Conservation (phyloP, 2,888 invertebrate species). For the Metallyticus violacea region DNA sequence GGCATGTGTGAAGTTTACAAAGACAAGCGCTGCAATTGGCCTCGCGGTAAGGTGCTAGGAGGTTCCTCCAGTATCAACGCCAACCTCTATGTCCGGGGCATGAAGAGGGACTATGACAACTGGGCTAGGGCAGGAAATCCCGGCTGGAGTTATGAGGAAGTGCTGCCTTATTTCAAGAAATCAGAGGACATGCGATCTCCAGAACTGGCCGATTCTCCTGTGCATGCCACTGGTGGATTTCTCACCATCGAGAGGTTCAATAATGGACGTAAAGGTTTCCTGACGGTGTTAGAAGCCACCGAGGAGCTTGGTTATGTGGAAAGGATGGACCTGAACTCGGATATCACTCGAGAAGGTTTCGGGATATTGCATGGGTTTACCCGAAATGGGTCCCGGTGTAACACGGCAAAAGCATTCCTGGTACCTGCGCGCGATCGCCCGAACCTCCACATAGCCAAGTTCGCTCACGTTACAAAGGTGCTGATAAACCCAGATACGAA, state of each 20-base stretch:
- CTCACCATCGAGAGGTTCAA: constrained; percentile 48
- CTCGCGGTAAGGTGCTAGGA: constrained; percentile 62
- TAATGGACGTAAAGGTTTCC: constrained; percentile 50
- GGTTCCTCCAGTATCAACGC: constrained; percentile 63
- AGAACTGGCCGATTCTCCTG: constrained; percentile 49
- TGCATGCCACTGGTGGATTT: constrained; percentile 50
- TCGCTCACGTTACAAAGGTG: constrained; percentile 60
- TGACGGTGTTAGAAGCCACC: constrained; percentile 48
- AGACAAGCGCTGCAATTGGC: constrained; percentile 50
- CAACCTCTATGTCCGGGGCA: constrained; percentile 64
- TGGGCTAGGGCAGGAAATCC: constrained; percentile 61
- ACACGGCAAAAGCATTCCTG: constrained; percentile 63
- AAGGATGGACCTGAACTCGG: constrained; percentile 47
- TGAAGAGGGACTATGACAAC: constrained; percentile 59
- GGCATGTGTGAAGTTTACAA: constrained; percentile 43
- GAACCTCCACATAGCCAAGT: constrained; percentile 66
- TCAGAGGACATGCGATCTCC: constrained; percentile 50
- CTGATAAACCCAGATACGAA: constrained; percentile 61
- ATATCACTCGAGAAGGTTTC: constrained; percentile 49
- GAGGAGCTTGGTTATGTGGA: constrained; percentile 49
- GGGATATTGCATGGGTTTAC: constrained; percentile 52
- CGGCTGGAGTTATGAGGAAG: constrained; percentile 57
- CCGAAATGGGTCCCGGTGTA: constrained; percentile 46
- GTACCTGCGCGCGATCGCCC: constrained; percentile 56
- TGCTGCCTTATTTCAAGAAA: constrained; percentile 49